Conservation (phyloP, 2,888 invertebrate genomes). For the Dysmachus trigonus region DNA sequence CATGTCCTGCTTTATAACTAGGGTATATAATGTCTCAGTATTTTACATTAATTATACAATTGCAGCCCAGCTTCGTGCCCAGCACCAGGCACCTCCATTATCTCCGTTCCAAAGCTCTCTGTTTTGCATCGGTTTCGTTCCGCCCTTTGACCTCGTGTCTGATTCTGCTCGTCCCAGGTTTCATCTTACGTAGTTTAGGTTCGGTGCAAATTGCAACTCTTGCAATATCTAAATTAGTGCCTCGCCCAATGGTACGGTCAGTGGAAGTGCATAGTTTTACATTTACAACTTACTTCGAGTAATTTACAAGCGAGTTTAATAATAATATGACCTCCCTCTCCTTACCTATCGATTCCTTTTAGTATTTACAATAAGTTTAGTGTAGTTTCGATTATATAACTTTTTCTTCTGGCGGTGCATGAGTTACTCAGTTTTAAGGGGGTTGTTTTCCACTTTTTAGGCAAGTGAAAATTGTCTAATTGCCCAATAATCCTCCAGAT, state of each 20-base stretch:
- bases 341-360: not conserved
- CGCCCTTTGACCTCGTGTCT: conserved; percentile 7
- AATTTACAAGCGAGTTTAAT: conserved; percentile 24
- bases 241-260: not conserved
- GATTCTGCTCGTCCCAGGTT: not conserved
- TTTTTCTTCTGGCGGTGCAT: not conserved
- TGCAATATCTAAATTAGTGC: not conserved
- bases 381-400: not conserved
- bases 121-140: not conserved
- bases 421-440: not conserved
- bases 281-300: not conserved
- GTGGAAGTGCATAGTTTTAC: conserved; percentile 9
- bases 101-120: conserved; percentile 2
- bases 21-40: conserved; percentile 9
- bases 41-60: conserved; percentile 38
- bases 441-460: too few relatives aligned
- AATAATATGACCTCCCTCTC: not conserved
- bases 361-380: not conserved
- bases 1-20: conserved; percentile 18
- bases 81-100: not conserved
- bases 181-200: not conserved
- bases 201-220: conserved; percentile 19
- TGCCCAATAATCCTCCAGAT: too few relatives aligned
- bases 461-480: too few relatives aligned
- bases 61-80: conserved; percentile 18